These are phyloP conservation scores for Hirtodrosophila histrioides DNA, from an alignment of 2,888 invertebrate species.

Conservation along the genomic window DNA sequence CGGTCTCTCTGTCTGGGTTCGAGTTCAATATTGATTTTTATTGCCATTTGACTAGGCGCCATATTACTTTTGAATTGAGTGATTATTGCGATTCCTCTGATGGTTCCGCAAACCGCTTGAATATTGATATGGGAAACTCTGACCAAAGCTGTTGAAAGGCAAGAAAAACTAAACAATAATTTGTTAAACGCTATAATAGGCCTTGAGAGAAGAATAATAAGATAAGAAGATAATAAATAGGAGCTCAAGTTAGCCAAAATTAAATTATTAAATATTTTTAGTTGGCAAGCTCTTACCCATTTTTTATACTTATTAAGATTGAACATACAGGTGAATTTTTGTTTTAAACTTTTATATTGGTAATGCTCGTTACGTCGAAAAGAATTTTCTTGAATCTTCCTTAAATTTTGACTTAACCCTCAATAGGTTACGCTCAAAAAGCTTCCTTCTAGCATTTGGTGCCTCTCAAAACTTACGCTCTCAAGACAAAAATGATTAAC, in stretches of 20 bases:
- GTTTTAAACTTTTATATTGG: no score
- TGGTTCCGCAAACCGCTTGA: conserved; percentile 19
- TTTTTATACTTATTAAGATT: no score
- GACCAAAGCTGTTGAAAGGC: conserved; percentile 1
- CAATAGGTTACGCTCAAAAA: no score
- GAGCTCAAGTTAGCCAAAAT: no score
- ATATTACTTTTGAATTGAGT: conserved; percentile 76
- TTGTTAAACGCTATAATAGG: conserved; percentile 24
- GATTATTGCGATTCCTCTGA: conserved; percentile 54
- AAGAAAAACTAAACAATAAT: conserved; percentile 9
- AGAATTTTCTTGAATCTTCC: no score
- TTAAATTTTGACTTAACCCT: no score
- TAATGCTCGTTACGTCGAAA: no score
- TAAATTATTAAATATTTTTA: no score
- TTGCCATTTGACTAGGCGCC: conserved; percentile 83
- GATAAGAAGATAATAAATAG: no score
- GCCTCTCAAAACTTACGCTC: background rate
- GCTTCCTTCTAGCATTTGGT: background rate
- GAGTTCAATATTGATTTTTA: conserved; percentile 77
- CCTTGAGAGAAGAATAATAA: no score
- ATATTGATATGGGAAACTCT: conserved; percentile 68
- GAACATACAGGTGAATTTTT: no score
- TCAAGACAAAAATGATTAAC: conserved; percentile 59
- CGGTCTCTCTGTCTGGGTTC: conserved; percentile 13
- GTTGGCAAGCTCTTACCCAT: no score